These are phyloP conservation scores for Sinella curviseta DNA, from an alignment of 1,140 invertebrate species.

Conservation along the genomic window DNA sequence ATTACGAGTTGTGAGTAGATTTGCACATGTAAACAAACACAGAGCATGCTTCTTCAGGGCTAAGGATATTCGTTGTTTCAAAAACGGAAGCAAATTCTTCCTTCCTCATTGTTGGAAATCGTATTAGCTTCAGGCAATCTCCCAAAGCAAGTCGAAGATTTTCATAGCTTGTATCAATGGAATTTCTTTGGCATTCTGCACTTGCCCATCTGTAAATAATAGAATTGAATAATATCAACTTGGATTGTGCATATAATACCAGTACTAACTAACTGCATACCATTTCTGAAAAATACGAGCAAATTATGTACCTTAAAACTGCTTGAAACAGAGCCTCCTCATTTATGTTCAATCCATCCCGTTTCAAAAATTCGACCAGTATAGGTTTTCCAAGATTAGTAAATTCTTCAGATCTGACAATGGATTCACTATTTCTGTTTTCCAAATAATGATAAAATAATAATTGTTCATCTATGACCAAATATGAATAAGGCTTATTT, in stretches of 20 bases:
- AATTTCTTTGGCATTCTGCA: constrained; percentile 23
- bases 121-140: constrained; percentile 9
- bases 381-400: constrained; percentile 18
- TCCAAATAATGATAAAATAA: neutral
- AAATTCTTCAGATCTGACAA: constrained; percentile 31
- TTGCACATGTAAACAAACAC: constrained; percentile 37
- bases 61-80: constrained; percentile 32
- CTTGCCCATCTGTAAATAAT: constrained; percentile 30
- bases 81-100: constrained; percentile 34
- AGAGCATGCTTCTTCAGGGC: constrained; percentile 32
- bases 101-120: constrained; percentile 28
- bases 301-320: constrained; percentile 24
- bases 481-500: too few species aligned
- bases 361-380: constrained; percentile 20
- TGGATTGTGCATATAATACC: too few species aligned
- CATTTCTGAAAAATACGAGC: neutral
- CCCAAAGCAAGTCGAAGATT: constrained; percentile 23
- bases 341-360: constrained; percentile 35
- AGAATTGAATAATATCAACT: neutral
- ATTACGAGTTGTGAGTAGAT: neutral
- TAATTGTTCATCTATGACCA: too few species aligned
- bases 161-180: constrained; percentile 23
- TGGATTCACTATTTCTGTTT: constrained; percentile 26
- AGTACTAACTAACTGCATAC: too few species aligned
- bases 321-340: constrained; percentile 28